Evolutionary conservation across 2,113 vertebrate species (phyloP).

Genomic region (Chunga burmeisteri): DNA sequence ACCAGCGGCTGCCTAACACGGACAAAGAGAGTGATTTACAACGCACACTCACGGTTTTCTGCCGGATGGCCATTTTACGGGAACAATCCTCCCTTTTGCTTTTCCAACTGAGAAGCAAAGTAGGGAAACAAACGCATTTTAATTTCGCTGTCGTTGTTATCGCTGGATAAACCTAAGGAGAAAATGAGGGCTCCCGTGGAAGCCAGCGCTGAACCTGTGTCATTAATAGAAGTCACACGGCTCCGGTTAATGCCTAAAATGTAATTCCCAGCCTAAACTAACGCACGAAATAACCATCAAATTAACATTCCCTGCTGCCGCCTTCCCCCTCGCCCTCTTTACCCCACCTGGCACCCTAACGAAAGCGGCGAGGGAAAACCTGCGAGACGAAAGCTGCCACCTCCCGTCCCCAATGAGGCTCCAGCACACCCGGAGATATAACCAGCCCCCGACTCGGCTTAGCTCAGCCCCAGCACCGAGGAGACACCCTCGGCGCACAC

Average conservation of each 20-base stretch:
- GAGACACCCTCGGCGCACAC: too few species aligned
- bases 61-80: too few species aligned
- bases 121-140: not conserved
- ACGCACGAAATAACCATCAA: accelerated
- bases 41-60: accelerated
- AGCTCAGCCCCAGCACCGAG: accelerated
- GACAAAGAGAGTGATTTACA: accelerated
- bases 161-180: not conserved
- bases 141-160: accelerated
- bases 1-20: accelerated
- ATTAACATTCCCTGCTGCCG: too few species aligned
- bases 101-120: not conserved
- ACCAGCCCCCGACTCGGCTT: accelerated
- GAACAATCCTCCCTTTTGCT: not conserved
- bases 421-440: not conserved
- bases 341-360: accelerated
- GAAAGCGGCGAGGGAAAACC: too few species aligned
- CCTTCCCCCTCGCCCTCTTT: too few species aligned
- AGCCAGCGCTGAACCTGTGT: not conserved
- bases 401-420: not conserved
- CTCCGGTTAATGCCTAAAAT: not conserved
- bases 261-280: not conserved
- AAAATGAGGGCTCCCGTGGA: accelerated
- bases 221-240: not conserved
- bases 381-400: too few species aligned